Base-by-base conservation (phyloP, 2,888 invertebrate genomes). In the Meloe dianella region DNA sequence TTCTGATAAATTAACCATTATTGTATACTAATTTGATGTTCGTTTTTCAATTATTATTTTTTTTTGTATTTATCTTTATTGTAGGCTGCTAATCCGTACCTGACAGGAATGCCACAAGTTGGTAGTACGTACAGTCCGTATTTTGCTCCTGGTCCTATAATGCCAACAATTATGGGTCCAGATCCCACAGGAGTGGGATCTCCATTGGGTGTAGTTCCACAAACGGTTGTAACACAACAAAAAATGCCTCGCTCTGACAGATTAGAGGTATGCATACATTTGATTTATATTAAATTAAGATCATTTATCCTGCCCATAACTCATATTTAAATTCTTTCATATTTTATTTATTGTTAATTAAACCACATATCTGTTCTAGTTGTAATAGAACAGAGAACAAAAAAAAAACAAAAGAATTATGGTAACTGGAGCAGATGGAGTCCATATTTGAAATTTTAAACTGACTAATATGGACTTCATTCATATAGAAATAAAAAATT, bases 191-290 rank as follows among this genome's bases (percentile, higher is more conserved):
- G 89, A 83, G 91, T 91, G 74, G 93, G 91, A 80, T 93, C 93
- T 81, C 94, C 93, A 75, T 88, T 95, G 78, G 93, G 94, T 75
- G 91, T 91, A 80, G 91, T 90, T 85, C 94, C 89, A 85, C 94
- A 94, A 88, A 92, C 91, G 84, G 94, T 92, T 84, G 93, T 92
- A 86, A 86, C 89, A 80, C 92, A 95, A 87, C 96, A 96, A 88
- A 96, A 97, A 88, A 89, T 96, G 89, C 94, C 94, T 80, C 92
- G 96, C 86, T 92, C 95, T 84, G 96, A 96, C 87, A 91, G 97
- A 88, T 91, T 97, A 87, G 96, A 97, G 96, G 97, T 96, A 90
- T 90, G 91, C 64, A 71, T 58, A 69, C 62, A 64, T 66, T 59
- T 69, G 38, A 57, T 24, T 51, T 51, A 4, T 24, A 51, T 51